phyloP scores from a whole-genome alignment of 2,113 vertebrate genomes.

The Centropus unirufus region DNA sequence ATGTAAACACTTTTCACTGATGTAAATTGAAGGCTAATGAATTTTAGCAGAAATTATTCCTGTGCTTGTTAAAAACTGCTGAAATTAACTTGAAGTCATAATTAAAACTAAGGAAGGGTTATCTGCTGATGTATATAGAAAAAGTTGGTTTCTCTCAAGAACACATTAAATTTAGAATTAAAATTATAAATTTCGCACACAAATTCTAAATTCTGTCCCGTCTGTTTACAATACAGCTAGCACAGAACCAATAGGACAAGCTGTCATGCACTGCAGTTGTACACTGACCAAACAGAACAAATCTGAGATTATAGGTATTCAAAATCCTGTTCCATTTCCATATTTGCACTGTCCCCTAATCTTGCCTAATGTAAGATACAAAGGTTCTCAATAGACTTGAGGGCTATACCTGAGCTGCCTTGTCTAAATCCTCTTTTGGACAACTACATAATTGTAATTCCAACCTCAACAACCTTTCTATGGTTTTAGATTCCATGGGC shows the following conservation, averaged over 20 bases:
- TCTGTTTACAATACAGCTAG: neutral
- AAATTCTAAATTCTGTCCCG: no score
- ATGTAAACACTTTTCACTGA: neutral
- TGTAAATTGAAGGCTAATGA: neutral
- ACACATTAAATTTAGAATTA: neutral
- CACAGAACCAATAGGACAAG: neutral
- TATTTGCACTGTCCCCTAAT: neutral
- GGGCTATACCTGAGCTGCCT: rapidly evolving
- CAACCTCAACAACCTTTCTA: neutral
- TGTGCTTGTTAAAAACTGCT: neutral
- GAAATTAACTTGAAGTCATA: neutral
- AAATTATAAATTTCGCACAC: no score
- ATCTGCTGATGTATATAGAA: rapidly evolving
- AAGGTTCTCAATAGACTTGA: neutral
- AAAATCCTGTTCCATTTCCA: neutral
- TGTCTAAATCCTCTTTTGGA: neutral
- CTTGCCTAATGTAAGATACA: neutral
- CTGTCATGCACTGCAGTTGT: rapidly evolving
- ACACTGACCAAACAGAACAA: neutral
- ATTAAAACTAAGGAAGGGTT: neutral
- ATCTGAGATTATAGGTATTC: neutral
- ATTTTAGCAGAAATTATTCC: neutral
- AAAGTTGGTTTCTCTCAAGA: neutral
- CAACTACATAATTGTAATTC: neutral
- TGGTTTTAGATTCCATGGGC: neutral